A percentile compares a stretch with the other conserved stretches of the same genome.
phyloP scores from a whole-genome alignment of 2,888 invertebrate species.

The Patella depressa region DNA sequence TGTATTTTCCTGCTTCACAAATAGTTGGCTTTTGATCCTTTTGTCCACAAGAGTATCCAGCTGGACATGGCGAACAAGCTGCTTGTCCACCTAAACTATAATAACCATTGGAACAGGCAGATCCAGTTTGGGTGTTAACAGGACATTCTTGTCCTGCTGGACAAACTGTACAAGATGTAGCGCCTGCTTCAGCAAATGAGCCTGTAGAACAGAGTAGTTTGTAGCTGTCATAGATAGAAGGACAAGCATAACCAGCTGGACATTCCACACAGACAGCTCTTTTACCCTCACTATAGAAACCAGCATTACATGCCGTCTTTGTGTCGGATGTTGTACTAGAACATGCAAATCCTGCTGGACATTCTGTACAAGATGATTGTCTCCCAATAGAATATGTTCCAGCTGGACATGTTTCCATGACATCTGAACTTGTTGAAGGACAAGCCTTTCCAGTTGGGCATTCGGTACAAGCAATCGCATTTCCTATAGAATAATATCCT shows the following conservation, averaged over 20 bases:
- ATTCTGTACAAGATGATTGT: constrained; percentile 52
- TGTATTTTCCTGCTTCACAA: constrained; percentile 59
- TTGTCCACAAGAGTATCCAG: constrained; percentile 57
- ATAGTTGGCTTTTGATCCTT: constrained; percentile 47
- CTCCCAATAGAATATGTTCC: constrained; percentile 58
- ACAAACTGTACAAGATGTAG: constrained; percentile 58
- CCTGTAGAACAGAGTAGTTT: constrained; percentile 53
- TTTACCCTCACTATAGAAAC: constrained; percentile 60
- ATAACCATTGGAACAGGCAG: constrained; percentile 53
- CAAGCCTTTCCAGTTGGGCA: constrained; percentile 64
- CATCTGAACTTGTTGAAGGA: constrained; percentile 46
- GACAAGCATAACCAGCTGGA: constrained; percentile 65
- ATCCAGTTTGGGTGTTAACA: constrained; percentile 46
- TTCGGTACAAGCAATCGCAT: constrained; percentile 49
- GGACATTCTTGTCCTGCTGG: constrained; percentile 64
- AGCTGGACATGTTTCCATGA: constrained; percentile 42
- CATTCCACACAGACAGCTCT: constrained; percentile 57
- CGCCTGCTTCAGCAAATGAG: constrained; percentile 55
- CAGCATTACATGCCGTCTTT: constrained; percentile 50
- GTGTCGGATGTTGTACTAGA: constrained; percentile 46
- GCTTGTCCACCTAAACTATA: constrained; percentile 63
- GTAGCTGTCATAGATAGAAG: constrained; percentile 55
- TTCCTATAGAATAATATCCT: constrained; percentile 53
- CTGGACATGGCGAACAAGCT: constrained; percentile 59
- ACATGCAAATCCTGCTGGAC: constrained; percentile 62